These are phyloP conservation scores for Myiopsitta monachus DNA, from an alignment of 2,113 vertebrate genomes.

Conservation along the genomic window DNA sequence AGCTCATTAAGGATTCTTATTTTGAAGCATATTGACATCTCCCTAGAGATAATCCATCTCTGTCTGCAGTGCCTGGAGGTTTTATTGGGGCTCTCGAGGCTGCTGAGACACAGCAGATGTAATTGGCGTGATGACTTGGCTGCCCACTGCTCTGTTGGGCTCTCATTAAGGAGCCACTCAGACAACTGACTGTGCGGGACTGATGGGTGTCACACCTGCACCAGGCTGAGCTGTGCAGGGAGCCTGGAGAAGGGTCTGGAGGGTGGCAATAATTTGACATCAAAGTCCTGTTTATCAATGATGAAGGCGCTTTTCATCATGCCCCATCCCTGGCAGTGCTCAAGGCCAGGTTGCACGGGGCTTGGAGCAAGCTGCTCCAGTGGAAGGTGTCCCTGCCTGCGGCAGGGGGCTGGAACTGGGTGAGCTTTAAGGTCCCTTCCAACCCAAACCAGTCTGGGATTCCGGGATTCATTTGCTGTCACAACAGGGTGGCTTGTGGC, in stretches of 20 bases:
- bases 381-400: background rate
- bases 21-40: background rate
- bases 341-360: background rate
- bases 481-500: background rate
- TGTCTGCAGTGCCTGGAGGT: background rate
- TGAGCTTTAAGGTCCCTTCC: background rate
- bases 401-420: background rate
- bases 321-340: background rate
- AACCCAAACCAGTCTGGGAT: background rate
- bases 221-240: background rate
- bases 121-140: background rate
- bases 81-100: background rate
- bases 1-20: background rate
- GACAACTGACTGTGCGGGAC: fast-evolving
- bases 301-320: background rate
- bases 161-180: background rate
- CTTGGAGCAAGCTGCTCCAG: background rate
- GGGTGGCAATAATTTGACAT: background rate
- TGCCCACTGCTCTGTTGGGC: background rate
- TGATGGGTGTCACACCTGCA: background rate
- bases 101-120: background rate
- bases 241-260: background rate
- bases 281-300: background rate
- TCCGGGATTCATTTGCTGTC: background rate
- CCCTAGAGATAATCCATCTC: background rate